Base-by-base conservation (phyloP, 2,888 invertebrate species). In the Aradus depressus region DNA sequence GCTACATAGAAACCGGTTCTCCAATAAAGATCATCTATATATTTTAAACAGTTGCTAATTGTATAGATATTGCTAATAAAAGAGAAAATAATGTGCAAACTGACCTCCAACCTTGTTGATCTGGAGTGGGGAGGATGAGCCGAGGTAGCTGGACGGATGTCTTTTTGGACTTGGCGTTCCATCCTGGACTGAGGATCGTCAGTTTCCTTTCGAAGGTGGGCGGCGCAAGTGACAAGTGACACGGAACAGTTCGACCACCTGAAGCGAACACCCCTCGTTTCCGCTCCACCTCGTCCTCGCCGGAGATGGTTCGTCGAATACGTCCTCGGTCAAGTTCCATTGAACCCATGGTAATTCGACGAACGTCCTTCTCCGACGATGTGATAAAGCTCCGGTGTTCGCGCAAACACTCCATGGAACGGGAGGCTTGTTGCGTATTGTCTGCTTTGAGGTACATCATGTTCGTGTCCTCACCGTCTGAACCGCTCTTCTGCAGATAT, bases 201-300 rank as follows among this genome's bases (percentile, higher is more conserved):
- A 74, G 67, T 44, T 77, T 72, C 68, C 77, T 76, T 61, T 76
- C 74, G 58, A 82, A 70, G 63, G 81, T 74, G 0, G 87, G 88
- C 63, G 81, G 81, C 65, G 83, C 84, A 0, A 84, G 83, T 60
- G 87, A 87, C 52, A 88, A 70, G 52, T 88, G 88, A 34, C 86
- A 41, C n/a, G 56, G 56, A 10, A 53, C 51, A 3, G 49, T 49
- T 5, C 53, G 50, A 21, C 35, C 47, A 1, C 38, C 38, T 5
- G 16, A 19, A n/a, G 47, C 47, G 37, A 47, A 47, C 3, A 47
- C 21, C 3, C 47, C 47, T 14, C 47, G 10, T 38, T 47, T 47
- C 18, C 60, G 59, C 31, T 58, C 58, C 19, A 66, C 55, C 69
- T 75, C 70, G 47, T 76, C 77, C 60, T 79, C 79, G 1, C 78